Evolutionary conservation across 1,140 invertebrate genomes (phyloP).

Genomic region (Scaptomyza montana): DNA sequence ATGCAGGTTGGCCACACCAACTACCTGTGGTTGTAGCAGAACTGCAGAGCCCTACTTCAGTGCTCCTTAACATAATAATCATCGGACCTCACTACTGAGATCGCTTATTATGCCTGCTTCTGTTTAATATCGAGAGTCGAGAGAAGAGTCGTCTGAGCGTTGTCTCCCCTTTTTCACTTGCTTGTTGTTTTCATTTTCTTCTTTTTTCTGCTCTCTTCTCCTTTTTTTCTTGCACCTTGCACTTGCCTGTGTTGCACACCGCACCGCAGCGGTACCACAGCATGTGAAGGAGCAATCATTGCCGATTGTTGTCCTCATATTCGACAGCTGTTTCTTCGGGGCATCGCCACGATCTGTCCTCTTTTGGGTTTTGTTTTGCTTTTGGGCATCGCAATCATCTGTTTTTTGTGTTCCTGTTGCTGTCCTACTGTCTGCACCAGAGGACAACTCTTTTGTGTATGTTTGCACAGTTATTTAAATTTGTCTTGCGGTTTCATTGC

Average conservation of each 20-base stretch:
- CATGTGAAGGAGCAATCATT: constrained; percentile 20
- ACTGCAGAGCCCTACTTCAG: background rate
- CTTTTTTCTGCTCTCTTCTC: background rate
- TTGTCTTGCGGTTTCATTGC: constrained; percentile 65
- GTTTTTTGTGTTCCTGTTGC: constrained; percentile 51
- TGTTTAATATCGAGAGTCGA: constrained; percentile 65
- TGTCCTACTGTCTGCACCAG: background rate
- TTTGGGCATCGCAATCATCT: constrained; percentile 63
- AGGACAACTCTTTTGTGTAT: constrained; percentile 37
- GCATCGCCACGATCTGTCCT: constrained; percentile 36
- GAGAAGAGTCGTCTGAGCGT: constrained; percentile 1
- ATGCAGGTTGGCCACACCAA: constrained; percentile 46
- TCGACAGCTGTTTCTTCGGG: constrained; percentile 68
- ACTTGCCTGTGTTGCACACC: constrained; percentile 38
- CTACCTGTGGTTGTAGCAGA: constrained; percentile 52
- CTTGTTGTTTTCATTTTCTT: constrained; percentile 22
- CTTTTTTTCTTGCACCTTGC: constrained; percentile 69
- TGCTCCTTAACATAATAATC: constrained; percentile 60
- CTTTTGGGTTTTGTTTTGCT: constrained; percentile 61
- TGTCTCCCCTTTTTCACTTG: constrained; percentile 26
- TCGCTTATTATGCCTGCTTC: constrained; percentile 72
- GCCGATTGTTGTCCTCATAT: constrained; percentile 33
- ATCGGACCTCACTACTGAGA: constrained; percentile 32
- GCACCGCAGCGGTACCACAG: constrained; percentile 1
- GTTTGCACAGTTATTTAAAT: constrained; percentile 76